phyloP scores from a whole-genome alignment of 2,888 invertebrate genomes.

The Abscondita cerata region DNA sequence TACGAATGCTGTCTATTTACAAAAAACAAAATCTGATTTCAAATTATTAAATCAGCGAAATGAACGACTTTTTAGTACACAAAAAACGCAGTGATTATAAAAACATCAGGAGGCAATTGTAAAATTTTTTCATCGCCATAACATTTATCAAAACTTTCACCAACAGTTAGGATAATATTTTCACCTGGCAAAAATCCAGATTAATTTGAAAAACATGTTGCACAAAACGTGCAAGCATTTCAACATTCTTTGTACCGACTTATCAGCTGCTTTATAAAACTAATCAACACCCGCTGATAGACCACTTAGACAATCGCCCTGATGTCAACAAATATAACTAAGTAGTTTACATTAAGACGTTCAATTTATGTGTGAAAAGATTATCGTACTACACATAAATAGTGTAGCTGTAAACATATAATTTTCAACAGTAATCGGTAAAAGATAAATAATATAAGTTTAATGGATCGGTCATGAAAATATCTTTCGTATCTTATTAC shows the following conservation, averaged over 20 bases:
- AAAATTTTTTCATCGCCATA: no score
- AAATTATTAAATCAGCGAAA: no score
- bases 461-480: constrained; percentile 25
- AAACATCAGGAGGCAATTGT: no score
- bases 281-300: constrained; percentile 42
- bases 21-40: no score
- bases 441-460: constrained; percentile 29
- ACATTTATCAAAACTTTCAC: no score
- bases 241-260: background rate
- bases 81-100: no score
- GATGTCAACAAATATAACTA: constrained; percentile 43
- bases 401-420: constrained; percentile 37
- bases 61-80: no score
- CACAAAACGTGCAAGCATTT: no score
- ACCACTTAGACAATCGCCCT: constrained; percentile 34
- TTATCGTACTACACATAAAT: constrained; percentile 39
- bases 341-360: constrained; percentile 43
- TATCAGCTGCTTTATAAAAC: constrained; percentile 9
- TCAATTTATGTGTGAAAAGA: constrained; percentile 39
- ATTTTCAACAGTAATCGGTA: constrained; percentile 32
- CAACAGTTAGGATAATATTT: no score
- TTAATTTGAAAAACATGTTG: no score
- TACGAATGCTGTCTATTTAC: no score
- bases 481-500: constrained; percentile 18
- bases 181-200: no score